phyloP scores from a whole-genome alignment of 2,888 invertebrate species.

The Dusona sp. region DNA sequence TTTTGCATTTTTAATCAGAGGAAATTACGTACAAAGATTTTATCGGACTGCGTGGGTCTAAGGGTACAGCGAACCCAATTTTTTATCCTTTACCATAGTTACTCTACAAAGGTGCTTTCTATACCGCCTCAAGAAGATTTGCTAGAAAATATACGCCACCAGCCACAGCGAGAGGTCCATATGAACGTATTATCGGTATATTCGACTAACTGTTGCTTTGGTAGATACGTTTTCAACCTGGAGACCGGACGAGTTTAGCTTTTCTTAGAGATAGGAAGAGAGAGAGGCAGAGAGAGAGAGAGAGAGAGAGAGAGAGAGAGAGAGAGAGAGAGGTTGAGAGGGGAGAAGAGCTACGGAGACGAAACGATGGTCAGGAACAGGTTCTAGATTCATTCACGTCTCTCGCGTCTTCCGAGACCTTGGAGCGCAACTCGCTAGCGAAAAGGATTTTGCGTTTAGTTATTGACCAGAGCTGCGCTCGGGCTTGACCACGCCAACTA shows the following conservation, averaged over 20 bases:
- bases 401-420: conserved; percentile 78
- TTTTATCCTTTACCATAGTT: conserved; percentile 16
- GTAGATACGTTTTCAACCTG: not conserved
- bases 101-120: conserved; percentile 14
- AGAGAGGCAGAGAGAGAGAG: not conserved
- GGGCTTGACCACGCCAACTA: conserved; percentile 53
- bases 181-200: not conserved
- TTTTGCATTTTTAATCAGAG: conserved; percentile 16
- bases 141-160: not conserved
- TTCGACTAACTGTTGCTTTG: not conserved
- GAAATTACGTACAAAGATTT: conserved; percentile 8
- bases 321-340: not conserved
- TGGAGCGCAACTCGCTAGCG: conserved; percentile 73
- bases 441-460: conserved; percentile 77
- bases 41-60: conserved; percentile 32
- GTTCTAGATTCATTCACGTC: conserved; percentile 83
- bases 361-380: conserved; percentile 79
- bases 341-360: conserved; percentile 67
- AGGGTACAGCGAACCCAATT: conserved; percentile 41
- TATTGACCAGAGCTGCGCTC: conserved; percentile 69
- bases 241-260: conserved; percentile 49
- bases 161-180: not conserved
- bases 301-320: not conserved
- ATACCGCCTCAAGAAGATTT: not conserved
- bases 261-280: not conserved